These are phyloP conservation scores for Cydia amplana DNA, from an alignment of 1,140 invertebrate genomes.

Conservation along the genomic window DNA sequence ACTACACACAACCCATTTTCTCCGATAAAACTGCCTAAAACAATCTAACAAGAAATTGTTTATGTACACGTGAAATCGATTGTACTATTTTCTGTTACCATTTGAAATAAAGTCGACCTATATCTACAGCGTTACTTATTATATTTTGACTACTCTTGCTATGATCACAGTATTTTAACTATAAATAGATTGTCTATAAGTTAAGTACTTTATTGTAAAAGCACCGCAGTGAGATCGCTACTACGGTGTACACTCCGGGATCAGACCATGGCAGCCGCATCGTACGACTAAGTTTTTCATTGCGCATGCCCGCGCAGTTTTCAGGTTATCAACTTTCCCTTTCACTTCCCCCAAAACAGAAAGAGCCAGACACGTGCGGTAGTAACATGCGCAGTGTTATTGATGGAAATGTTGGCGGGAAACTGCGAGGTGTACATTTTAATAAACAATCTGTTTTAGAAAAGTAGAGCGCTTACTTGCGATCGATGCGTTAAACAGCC, in stretches of 20 bases:
- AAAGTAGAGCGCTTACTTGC: constrained; percentile 27
- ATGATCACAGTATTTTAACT: constrained; percentile 17
- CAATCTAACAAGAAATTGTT: constrained; percentile 26
- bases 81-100: constrained; percentile 26
- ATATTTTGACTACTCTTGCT: background rate
- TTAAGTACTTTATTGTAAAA: constrained; percentile 7
- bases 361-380: constrained; percentile 45
- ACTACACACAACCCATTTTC: constrained; percentile 30
- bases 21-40: constrained; percentile 7
- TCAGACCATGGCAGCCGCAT: constrained; percentile 18
- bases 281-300: constrained; percentile 34
- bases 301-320: constrained; percentile 61
- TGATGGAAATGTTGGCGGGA: constrained; percentile 64
- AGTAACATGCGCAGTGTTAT: constrained; percentile 74
- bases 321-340: constrained; percentile 64
- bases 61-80: constrained; percentile 24
- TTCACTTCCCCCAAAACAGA: constrained; percentile 38
- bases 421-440: constrained; percentile 35
- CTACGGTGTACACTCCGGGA: constrained; percentile 25
- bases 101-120: constrained; percentile 23
- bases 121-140: background rate
- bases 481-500: constrained; percentile 5
- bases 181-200: constrained; percentile 13
- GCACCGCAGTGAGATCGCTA: constrained; percentile 17
- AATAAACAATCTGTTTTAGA: constrained; percentile 33